Conservation (phyloP, 2,888 invertebrate genomes). For the Hymenopus coronatus region DNA sequence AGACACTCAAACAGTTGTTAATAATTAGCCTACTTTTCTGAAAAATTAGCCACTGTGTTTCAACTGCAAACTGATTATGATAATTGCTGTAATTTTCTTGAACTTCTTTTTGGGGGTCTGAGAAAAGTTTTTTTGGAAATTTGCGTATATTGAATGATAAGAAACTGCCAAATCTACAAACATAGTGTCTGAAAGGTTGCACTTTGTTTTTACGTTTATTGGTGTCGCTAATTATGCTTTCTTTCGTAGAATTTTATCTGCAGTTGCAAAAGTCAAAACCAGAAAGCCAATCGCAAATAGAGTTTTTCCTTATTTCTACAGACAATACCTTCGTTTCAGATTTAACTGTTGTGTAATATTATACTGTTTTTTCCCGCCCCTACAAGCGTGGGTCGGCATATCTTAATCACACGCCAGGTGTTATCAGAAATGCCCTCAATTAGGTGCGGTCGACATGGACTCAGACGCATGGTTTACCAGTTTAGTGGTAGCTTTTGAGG, state of each 20-base stretch:
- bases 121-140: too few species aligned
- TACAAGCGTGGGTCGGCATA: not conserved
- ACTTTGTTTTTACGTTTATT: not conserved
- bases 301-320: not conserved
- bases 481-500: not conserved
- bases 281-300: not conserved
- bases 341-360: not conserved
- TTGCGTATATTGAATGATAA: not conserved
- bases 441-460: not conserved
- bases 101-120: too few species aligned
- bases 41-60: too few species aligned
- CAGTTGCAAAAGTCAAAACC: not conserved
- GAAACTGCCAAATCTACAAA: not conserved
- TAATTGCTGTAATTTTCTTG: too few species aligned
- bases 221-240: not conserved
- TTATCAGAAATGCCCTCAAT: not conserved
- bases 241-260: not conserved
- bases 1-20: too few species aligned
- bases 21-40: too few species aligned
- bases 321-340: not conserved
- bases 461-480: not conserved
- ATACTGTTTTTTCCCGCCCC: not conserved
- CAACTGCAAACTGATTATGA: too few species aligned
- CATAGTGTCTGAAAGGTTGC: not conserved
- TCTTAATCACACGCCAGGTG: not conserved